Percentiles rank a stretch among this genome's conserved stretches.
Evolutionary conservation across 2,797 vertebrate genomes (phyloP).

Genomic region (Epinephelus malabaricus): DNA sequence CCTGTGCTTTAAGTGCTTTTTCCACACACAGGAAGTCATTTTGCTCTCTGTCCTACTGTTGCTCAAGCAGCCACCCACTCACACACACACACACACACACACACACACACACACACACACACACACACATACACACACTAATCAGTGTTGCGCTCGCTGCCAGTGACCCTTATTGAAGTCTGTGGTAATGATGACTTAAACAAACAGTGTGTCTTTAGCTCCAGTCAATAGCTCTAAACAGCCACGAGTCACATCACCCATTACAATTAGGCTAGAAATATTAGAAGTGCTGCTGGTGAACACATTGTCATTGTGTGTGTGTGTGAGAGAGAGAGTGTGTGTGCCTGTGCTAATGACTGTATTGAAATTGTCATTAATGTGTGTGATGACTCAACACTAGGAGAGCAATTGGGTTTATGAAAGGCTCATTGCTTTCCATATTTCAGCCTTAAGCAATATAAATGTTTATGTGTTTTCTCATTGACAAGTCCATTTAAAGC

Average conservation of each 20-base stretch:
- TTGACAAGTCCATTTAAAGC: conserved; percentile 77
- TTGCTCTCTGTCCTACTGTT: conserved; percentile 11
- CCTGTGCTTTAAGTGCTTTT: background rate
- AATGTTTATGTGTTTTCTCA: conserved; percentile 78
- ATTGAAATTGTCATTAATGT: conserved; percentile 83
- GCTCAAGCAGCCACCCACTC: conserved; percentile 12
- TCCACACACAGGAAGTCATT: conserved; percentile 4
- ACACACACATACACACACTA: conserved; percentile 35
- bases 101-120: conserved; percentile 32
- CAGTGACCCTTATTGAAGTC: conserved; percentile 67
- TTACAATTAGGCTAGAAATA: conserved; percentile 71
- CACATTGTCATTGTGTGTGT: conserved; percentile 3
- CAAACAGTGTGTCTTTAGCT: conserved; percentile 68
- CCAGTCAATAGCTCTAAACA: conserved; percentile 70
- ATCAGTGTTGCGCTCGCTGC: conserved; percentile 44
- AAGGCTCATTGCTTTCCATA: conserved; percentile 80
- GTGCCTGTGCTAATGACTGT: conserved; percentile 74
- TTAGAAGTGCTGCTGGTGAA: conserved; percentile 59
- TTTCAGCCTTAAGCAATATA: conserved; percentile 82
- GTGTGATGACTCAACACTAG: conserved; percentile 77
- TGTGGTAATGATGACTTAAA: conserved; percentile 73
- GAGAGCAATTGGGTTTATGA: conserved; percentile 72
- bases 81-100: conserved; percentile 27
- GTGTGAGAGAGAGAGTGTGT: background rate
- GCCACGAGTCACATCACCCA: conserved; percentile 65